Percentiles rank a stretch among this genome's conserved stretches.
These are phyloP conservation scores for Xylota segnis DNA, from an alignment of 2,888 invertebrate species.

Conservation along the genomic window DNA sequence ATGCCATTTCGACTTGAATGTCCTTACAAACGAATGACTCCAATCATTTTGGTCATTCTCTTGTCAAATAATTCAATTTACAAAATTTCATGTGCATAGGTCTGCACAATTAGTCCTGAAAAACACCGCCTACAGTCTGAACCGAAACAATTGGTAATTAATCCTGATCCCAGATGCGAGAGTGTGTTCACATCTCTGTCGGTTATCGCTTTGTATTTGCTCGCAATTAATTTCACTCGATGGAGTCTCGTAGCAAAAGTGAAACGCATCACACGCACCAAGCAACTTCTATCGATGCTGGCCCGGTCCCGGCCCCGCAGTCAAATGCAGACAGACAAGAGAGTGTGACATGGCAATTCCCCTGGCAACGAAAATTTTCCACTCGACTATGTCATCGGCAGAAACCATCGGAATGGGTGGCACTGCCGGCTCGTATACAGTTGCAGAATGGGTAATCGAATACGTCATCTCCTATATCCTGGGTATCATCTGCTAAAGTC, in stretches of 20 bases:
- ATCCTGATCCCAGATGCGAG: conserved; percentile 55
- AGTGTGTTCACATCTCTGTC: conserved; percentile 27
- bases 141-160: conserved; percentile 73
- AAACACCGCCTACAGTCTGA: conserved; percentile 20
- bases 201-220: conserved; percentile 67
- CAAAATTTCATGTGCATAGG: conserved; percentile 54
- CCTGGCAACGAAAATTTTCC: conserved; percentile 65
- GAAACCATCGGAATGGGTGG: conserved; percentile 13
- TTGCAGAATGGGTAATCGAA: conserved; percentile 74
- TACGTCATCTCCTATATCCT: conserved; percentile 66
- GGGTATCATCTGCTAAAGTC: conserved; percentile 43
- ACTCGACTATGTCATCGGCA: conserved; percentile 52
- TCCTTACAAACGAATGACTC: conserved; percentile 62
- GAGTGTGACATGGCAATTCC: conserved; percentile 54
- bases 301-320: neutral
- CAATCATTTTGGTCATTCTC: conserved; percentile 48
- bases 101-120: conserved; percentile 51
- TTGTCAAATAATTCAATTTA: conserved; percentile 64
- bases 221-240: conserved; percentile 68
- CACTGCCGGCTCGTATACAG: conserved; percentile 41
- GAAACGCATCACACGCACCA: conserved; percentile 69
- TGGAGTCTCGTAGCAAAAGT: conserved; percentile 59
- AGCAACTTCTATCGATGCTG: conserved; percentile 31
- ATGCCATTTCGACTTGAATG: conserved; percentile 32
- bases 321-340: conserved; percentile 24